Conservation (phyloP, 2,113 vertebrate genomes). For the Nestor notabilis region DNA sequence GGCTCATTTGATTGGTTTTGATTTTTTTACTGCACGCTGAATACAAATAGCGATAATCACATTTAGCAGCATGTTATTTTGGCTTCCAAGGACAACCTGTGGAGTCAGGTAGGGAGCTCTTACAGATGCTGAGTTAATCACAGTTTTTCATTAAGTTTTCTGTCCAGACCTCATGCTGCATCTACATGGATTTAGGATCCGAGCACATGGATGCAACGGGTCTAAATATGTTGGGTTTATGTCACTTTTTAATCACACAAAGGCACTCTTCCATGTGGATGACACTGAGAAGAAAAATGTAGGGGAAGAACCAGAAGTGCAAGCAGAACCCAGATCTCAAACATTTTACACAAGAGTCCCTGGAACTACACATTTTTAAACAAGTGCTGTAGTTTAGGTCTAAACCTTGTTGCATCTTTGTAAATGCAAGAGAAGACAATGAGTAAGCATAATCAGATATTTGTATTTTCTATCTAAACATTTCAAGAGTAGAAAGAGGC, state of each 20-base stretch:
- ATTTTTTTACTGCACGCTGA: neutral
- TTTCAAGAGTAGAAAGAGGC: neutral
- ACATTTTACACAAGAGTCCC: neutral
- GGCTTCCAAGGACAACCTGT: neutral
- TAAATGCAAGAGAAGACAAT: neutral
- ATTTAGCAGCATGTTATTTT: neutral
- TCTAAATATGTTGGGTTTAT: neutral
- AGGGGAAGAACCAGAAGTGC: neutral
- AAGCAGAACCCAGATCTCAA: neutral
- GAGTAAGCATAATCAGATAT: neutral
- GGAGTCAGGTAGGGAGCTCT: neutral
- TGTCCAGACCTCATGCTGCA: neutral
- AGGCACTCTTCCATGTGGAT: neutral
- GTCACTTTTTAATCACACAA: neutral
- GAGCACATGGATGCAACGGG: neutral
- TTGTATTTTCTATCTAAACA: conserved; percentile 13
- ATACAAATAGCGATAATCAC: neutral
- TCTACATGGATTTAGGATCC: neutral
- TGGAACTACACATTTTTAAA: neutral
- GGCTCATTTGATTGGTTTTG: accelerated
- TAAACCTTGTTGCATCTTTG: neutral
- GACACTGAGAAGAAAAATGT: neutral
- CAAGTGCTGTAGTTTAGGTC: neutral
- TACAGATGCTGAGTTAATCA: neutral
- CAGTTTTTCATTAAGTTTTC: neutral